These are phyloP conservation scores for Carlito syrichta DNA, from an alignment of 2,113 vertebrate genomes.

Conservation along the genomic window DNA sequence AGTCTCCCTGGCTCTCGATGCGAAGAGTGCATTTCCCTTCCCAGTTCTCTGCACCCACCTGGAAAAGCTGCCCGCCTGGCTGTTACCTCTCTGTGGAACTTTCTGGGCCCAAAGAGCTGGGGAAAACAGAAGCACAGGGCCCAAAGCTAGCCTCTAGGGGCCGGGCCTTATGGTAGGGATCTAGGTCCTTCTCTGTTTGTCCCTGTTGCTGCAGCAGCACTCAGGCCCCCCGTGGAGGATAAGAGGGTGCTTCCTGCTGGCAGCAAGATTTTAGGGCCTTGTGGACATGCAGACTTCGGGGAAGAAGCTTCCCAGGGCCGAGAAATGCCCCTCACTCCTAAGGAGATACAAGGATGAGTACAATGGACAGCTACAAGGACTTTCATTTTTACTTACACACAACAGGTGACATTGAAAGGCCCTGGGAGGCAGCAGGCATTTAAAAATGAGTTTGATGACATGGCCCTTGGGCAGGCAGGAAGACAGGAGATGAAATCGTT, in stretches of 20 bases:
- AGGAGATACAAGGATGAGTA: neutral
- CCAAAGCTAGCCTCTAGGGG: neutral
- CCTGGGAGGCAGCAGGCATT: neutral
- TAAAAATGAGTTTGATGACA: neutral
- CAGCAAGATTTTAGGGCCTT: neutral
- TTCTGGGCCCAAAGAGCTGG: neutral
- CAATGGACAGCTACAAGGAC: neutral
- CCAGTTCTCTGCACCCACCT: neutral
- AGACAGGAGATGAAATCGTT: neutral
- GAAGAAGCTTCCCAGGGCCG: neutral
- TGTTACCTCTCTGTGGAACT: neutral
- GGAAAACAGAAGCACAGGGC: neutral
- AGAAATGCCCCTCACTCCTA: fast-evolving
- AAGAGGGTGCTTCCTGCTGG: neutral
- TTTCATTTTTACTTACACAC: neutral
- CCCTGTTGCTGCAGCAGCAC: neutral
- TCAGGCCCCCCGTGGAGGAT: neutral
- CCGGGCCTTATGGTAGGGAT: fast-evolving
- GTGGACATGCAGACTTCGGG: fast-evolving
- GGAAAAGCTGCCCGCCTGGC: neutral
- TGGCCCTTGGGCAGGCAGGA: neutral
- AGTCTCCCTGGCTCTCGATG: neutral
- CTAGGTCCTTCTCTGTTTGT: neutral
- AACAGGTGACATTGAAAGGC: neutral
- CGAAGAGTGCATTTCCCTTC: neutral